Conservation (phyloP, 2,888 invertebrate species). For the Crepidodera aurea region DNA sequence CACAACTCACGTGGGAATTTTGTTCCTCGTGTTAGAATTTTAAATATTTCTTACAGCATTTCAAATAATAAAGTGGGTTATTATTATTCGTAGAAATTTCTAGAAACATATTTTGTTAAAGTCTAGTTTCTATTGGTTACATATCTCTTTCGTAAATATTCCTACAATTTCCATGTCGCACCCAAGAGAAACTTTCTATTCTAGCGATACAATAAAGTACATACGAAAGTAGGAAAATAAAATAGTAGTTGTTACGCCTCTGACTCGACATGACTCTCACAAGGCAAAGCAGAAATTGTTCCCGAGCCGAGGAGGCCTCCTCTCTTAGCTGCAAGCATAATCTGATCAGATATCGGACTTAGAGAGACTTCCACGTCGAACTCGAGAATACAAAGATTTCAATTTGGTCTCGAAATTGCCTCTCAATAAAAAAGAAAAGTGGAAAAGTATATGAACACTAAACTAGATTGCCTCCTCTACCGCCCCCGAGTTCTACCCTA, state of each 20-base stretch:
- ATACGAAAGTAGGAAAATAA: not conserved
- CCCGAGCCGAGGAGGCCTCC: constrained; percentile 46
- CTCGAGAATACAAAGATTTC: constrained; percentile 62
- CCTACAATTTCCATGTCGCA: no score
- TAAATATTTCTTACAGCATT: no score
- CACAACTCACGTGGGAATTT: no score
- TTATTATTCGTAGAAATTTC: no score
- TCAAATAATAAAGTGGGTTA: no score
- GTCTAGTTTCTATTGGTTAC: no score
- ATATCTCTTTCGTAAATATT: no score
- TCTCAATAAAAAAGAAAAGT: constrained; percentile 60
- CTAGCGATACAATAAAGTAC: no score
- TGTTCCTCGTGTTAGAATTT: no score
- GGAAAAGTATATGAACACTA: constrained; percentile 60
- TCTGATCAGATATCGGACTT: constrained; percentile 61
- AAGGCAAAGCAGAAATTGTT: constrained; percentile 30
- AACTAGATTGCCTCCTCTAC: constrained; percentile 53
- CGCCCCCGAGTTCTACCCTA: constrained; percentile 15
- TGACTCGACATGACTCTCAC: constrained; percentile 15
- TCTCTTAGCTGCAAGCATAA: constrained; percentile 55
- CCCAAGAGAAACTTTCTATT: no score
- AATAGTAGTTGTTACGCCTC: constrained; percentile 6
- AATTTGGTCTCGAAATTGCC: constrained; percentile 62
- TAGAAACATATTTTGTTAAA: no score
- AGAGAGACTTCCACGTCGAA: constrained; percentile 59